Base-by-base conservation (phyloP, 2,888 invertebrate species). In the Conchocele bisecta region DNA sequence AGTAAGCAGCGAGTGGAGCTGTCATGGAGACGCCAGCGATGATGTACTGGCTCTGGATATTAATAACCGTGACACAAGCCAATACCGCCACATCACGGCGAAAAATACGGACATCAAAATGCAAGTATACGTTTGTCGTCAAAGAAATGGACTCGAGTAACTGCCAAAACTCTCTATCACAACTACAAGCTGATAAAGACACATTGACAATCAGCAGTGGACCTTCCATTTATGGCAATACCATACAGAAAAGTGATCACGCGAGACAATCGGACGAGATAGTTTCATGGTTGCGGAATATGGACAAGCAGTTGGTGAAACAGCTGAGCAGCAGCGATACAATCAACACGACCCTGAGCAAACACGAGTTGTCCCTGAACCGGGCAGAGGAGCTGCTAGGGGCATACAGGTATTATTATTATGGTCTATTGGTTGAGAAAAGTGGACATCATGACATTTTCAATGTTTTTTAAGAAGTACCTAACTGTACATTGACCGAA, bases 101-200 rank as follows among this genome's bases (percentile, higher is more conserved):
- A 1, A 29, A 44, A 24, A 74, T 77, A 13, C 59, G 60, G 28
- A 77, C 73, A 17, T 9, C 63, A 15, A 73, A 71, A 35, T 83
- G 83, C 31, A 75, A 80, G 51, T 88, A 88, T 70, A 85, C 85
- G 0, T 82, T 88, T 44, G 85, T 88, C 9, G 85, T 88, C 2
- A 83, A 88, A 59, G 87, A 87, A 67, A 81, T 86, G 75, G 85
- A 85, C 75, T 74, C 73, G 2, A 72, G 82, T 26, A 79, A 79
- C 37, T 87, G 87, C 69, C 82, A 85, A 1, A 71, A 72, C 24
- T 69, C 79, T 22, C 57, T 79, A n/a, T 69, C 72, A 5, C 76
- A 79, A 46, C 63, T 82, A 7, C 75, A 78, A 51, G 74, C 77
- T 0, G 79, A 79, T 28, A 63, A 46, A n/a, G 56, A 68, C 24